A percentile compares a stretch with the other conserved stretches of the same genome.
These are phyloP conservation scores for Theretra japonica DNA, from an alignment of 2,888 invertebrate species.

Conservation along the genomic window DNA sequence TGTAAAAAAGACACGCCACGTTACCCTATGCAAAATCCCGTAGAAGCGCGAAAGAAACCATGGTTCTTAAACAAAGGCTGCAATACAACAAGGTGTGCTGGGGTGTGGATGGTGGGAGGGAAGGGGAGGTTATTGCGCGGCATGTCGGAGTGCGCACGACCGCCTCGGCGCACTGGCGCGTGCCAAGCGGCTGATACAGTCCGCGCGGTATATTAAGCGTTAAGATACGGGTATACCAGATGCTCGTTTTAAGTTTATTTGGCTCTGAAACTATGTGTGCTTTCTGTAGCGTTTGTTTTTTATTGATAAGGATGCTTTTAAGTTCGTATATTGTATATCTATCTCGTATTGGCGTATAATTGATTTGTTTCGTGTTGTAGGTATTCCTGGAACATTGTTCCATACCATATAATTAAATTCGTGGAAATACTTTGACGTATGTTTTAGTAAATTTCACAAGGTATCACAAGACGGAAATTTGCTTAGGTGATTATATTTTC, in stretches of 20 bases:
- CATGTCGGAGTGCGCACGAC: slow-evolving; percentile 72
- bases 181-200: slow-evolving; percentile 52
- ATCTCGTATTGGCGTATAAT: too few species aligned
- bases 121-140: slow-evolving; percentile 72
- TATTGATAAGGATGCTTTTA: too few species aligned
- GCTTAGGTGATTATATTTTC: too few species aligned
- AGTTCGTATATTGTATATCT: too few species aligned
- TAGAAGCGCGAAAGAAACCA: not conserved
- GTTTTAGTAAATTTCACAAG: too few species aligned
- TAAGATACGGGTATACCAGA: not conserved
- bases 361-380: too few species aligned
- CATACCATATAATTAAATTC: too few species aligned
- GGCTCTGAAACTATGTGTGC: too few species aligned
- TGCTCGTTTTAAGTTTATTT: not conserved
- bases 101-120: slow-evolving; percentile 35
- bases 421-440: too few species aligned
- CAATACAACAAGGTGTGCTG: not conserved
- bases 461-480: too few species aligned
- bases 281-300: too few species aligned
- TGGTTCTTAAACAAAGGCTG: slow-evolving; percentile 24
- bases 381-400: too few species aligned
- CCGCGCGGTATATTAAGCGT: slow-evolving; percentile 23
- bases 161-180: slow-evolving; percentile 62
- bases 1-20: not conserved
- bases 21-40: not conserved